phyloP scores from a whole-genome alignment of 2,113 vertebrate species.

The Quiscalus mexicanus region DNA sequence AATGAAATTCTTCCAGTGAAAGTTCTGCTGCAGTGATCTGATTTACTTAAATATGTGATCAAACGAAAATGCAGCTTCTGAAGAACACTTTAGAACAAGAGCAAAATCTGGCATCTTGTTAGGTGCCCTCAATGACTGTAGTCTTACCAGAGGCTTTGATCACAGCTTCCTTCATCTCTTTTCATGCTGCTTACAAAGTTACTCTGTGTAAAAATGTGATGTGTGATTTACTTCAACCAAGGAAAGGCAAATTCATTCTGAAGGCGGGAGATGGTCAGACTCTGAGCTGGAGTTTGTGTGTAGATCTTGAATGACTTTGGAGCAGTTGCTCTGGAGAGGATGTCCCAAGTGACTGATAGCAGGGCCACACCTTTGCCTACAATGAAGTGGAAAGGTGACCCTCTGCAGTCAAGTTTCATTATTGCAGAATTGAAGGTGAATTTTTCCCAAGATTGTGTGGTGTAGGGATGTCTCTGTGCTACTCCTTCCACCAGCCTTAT shows the following conservation, averaged over 20 bases:
- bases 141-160: background rate
- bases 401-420: background rate
- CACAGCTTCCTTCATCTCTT: background rate
- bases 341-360: background rate
- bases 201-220: background rate
- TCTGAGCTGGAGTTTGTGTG: background rate
- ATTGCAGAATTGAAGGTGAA: background rate
- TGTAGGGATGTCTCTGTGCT: fast-evolving
- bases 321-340: background rate
- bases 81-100: slow-evolving; percentile 9
- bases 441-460: background rate
- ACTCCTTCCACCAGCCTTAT: background rate
- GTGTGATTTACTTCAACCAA: background rate
- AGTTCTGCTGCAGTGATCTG: background rate
- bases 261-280: background rate
- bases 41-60: slow-evolving; percentile 23
- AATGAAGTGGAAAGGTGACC: background rate
- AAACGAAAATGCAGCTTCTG: background rate
- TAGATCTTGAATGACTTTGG: background rate
- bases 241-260: background rate
- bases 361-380: background rate
- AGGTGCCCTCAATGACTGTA: background rate
- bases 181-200: background rate
- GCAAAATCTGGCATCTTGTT: background rate
- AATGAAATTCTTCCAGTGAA: background rate